Evolutionary conservation across 2,888 invertebrate species (phyloP).

Genomic region (Syrphus vitripennis): DNA sequence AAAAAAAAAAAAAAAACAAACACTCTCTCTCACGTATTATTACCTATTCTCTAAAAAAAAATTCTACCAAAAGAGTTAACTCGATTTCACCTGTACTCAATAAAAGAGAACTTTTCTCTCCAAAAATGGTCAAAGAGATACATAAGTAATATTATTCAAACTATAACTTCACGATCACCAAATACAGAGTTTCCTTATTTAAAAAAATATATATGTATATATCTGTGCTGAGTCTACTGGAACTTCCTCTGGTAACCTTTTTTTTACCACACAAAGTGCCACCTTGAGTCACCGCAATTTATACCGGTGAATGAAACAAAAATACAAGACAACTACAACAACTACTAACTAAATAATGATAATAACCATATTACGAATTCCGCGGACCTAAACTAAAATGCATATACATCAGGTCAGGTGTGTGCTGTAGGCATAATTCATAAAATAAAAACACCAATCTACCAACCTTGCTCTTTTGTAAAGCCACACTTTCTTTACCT

Average conservation of each 20-base stretch:
- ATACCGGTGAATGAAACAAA: slow-evolving; percentile 50
- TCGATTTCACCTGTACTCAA: slow-evolving; percentile 35
- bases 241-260: slow-evolving; percentile 10
- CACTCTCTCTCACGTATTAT: slow-evolving; percentile 51
- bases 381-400: background rate
- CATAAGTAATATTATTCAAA: background rate
- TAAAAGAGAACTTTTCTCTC: slow-evolving; percentile 53
- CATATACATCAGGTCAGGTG: slow-evolving; percentile 2
- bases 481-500: slow-evolving; percentile 53
- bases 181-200: slow-evolving; percentile 20
- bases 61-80: slow-evolving; percentile 33
- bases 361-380: slow-evolving; percentile 17
- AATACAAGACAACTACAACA: background rate
- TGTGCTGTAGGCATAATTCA: background rate
- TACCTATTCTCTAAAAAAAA: background rate
- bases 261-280: background rate
- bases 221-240: background rate
- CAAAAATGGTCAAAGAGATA: slow-evolving; percentile 58
- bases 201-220: background rate
- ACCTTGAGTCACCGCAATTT: slow-evolving; percentile 20
- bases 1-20: background rate
- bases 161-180: slow-evolving; percentile 2
- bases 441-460: background rate
- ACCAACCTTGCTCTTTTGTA: slow-evolving; percentile 35
- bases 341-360: background rate